Conservation (phyloP, 2,113 vertebrate genomes). For the Cettia cetti region DNA sequence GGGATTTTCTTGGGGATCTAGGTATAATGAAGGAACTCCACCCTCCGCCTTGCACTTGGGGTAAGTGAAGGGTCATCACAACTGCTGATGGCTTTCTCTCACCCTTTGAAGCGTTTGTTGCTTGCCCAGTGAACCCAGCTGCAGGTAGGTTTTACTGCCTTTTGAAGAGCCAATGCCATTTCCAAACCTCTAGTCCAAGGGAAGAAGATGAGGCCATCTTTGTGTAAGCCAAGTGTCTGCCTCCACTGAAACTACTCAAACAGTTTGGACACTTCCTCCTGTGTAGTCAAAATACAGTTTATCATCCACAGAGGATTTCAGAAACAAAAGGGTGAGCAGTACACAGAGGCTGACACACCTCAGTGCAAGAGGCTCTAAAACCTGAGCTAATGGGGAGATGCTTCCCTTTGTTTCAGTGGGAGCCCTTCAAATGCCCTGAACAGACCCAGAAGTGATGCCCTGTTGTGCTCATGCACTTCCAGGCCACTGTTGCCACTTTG, state of each 20-base stretch:
- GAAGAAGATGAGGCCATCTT: neutral
- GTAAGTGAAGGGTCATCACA: neutral
- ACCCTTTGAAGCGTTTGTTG: neutral
- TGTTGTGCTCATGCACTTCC: neutral
- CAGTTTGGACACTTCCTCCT: neutral
- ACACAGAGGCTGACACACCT: neutral
- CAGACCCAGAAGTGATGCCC: neutral
- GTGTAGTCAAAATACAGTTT: neutral
- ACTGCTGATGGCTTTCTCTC: neutral
- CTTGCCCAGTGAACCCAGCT: neutral
- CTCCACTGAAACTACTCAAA: neutral
- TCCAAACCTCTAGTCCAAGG: neutral
- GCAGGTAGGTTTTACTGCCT: neutral
- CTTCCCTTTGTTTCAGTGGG: neutral
- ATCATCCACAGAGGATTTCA: neutral
- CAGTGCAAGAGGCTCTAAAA: neutral
- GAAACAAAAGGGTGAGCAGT: neutral
- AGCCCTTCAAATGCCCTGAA: neutral
- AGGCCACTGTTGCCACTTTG: neutral
- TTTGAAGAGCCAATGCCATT: neutral
- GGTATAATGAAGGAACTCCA: neutral
- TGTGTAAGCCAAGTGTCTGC: neutral
- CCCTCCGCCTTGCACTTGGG: neutral
- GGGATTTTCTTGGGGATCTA: neutral
- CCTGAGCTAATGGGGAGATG: neutral